A percentile compares a stretch with the other conserved stretches of the same genome.
Evolutionary conservation across 2,888 invertebrate genomes (phyloP).

Genomic region (Cantharis nigra): DNA sequence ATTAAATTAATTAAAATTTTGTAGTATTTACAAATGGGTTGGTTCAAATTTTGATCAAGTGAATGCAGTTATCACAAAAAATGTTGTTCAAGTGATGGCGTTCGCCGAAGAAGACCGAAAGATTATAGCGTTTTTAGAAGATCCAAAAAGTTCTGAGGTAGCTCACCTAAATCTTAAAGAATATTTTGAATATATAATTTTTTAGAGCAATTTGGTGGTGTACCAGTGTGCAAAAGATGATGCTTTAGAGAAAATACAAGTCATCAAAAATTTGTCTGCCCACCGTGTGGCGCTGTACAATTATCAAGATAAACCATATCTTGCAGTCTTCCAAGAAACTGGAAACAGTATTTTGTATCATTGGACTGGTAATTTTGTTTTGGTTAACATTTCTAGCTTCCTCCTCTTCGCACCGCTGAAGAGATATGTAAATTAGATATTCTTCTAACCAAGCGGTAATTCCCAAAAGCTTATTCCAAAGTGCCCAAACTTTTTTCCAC

Average conservation of each 20-base stretch:
- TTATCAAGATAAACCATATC: conserved; percentile 30
- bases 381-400: too few species aligned
- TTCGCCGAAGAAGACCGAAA: conserved; percentile 39
- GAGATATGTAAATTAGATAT: too few species aligned
- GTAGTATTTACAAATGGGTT: conserved; percentile 46
- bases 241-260: background rate
- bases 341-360: conserved; percentile 32
- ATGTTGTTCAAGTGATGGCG: conserved; percentile 31
- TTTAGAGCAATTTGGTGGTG: conserved; percentile 37
- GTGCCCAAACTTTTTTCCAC: too few species aligned
- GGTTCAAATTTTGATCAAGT: conserved; percentile 46
- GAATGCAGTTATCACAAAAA: conserved; percentile 32
- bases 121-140: conserved; percentile 40
- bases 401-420: too few species aligned
- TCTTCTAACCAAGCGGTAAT: too few species aligned
- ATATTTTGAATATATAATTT: conserved; percentile 12
- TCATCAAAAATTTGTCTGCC: conserved; percentile 42
- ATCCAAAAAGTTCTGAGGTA: background rate
- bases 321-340: conserved; percentile 36
- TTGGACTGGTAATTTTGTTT: conserved; percentile 41
- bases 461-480: too few species aligned
- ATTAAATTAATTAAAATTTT: conserved; percentile 23
- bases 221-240: conserved; percentile 38
- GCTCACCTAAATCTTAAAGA: background rate
- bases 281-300: conserved; percentile 31